Evolutionary conservation across 2,113 vertebrate species (phyloP).

Genomic region (Carettochelys insculpta): DNA sequence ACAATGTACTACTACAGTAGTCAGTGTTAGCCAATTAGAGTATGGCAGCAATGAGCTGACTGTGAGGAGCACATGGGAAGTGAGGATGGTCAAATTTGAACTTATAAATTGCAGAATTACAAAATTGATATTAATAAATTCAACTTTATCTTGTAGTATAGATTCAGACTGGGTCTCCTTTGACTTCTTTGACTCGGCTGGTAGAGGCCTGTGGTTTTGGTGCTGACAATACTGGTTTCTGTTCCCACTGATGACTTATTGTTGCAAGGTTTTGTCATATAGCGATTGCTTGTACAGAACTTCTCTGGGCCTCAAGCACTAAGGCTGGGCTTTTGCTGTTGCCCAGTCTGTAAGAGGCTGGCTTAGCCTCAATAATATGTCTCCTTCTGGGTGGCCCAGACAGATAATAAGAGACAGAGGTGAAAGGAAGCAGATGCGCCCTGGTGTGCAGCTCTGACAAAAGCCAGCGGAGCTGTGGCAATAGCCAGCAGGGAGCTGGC

Average conservation of each 20-base stretch:
- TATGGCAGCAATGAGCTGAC: too few species aligned
- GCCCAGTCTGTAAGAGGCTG: accelerated
- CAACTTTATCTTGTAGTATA: too few species aligned
- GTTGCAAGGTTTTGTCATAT: not conserved
- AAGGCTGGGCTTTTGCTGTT: not conserved
- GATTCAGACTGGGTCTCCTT: not conserved
- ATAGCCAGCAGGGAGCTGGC: too few species aligned
- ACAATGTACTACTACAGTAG: too few species aligned
- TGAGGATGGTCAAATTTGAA: too few species aligned
- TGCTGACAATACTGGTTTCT: not conserved
- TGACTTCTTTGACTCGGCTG: not conserved
- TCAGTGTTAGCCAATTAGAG: too few species aligned
- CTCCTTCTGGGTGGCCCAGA: not conserved
- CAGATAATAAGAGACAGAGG: accelerated
- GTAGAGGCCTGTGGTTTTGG: not conserved
- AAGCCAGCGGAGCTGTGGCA: too few species aligned
- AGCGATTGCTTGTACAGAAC: not conserved
- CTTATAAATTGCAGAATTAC: too few species aligned
- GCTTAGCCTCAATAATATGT: accelerated
- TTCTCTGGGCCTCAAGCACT: not conserved
- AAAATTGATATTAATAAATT: too few species aligned
- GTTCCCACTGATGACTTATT: not conserved
- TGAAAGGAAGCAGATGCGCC: too few species aligned
- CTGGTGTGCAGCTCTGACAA: too few species aligned
- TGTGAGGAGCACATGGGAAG: too few species aligned